phyloP scores from a whole-genome alignment of 2,888 invertebrate species.

The Liodrosophila aerea region DNA sequence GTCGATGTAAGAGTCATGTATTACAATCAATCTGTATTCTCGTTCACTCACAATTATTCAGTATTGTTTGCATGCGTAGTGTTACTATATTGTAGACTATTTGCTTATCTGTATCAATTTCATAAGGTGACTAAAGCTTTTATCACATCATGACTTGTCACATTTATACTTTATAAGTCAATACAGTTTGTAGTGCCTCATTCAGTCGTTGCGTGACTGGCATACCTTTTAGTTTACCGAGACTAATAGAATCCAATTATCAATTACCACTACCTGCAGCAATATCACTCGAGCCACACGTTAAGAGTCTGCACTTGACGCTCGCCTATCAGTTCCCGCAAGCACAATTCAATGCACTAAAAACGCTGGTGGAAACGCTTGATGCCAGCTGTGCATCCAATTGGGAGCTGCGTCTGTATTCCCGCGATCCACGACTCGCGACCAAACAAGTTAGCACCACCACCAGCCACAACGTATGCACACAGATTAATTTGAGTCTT shows the following conservation, averaged over 20 bases:
- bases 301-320: constrained; percentile 93
- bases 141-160: constrained; percentile 6
- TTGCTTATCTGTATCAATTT: constrained; percentile 25
- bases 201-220: too few species aligned
- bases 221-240: too few species aligned
- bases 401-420: constrained; percentile 95
- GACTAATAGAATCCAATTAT: constrained; percentile 39
- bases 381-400: constrained; percentile 86
- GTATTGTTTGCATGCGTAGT: constrained; percentile 21
- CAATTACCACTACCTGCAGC: constrained; percentile 82
- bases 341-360: constrained; percentile 87
- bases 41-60: neutral
- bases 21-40: too few species aligned
- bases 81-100: constrained; percentile 19
- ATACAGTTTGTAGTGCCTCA: too few species aligned
- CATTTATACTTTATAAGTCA: neutral
- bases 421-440: constrained; percentile 90
- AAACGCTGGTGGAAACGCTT: constrained; percentile 88
- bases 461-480: neutral
- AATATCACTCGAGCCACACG: constrained; percentile 89
- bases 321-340: constrained; percentile 93
- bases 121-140: constrained; percentile 14
- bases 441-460: constrained; percentile 85
- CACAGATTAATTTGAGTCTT: neutral
- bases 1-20: constrained; percentile 84